Conservation (phyloP, 2,888 invertebrate genomes). For the Pyralis farinalis region DNA sequence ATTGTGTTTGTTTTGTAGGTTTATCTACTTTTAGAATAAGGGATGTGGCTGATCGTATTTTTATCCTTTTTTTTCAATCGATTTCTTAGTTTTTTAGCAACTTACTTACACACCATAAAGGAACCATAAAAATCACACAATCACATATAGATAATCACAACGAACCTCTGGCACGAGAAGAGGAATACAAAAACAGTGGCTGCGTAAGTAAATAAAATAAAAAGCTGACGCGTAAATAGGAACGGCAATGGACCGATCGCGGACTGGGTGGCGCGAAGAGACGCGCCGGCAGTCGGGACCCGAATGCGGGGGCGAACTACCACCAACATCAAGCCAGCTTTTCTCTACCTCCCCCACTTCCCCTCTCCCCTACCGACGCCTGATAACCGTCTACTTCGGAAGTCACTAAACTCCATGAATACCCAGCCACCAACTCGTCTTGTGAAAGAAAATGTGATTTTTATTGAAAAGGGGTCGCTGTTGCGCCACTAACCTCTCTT, state of each 20-base stretch:
- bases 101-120: constrained; percentile 16
- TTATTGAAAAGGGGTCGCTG: constrained; percentile 69
- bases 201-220: constrained; percentile 50
- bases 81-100: no score
- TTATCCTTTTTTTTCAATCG: no score
- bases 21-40: no score
- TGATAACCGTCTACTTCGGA: constrained; percentile 80
- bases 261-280: constrained; percentile 44
- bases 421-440: constrained; percentile 60
- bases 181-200: constrained; percentile 29
- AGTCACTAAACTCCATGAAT: constrained; percentile 78
- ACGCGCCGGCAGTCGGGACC: constrained; percentile 59
- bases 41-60: no score
- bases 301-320: constrained; percentile 67
- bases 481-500: constrained; percentile 49
- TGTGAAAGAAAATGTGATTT: constrained; percentile 72
- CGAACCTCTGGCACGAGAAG: constrained; percentile 56
- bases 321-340: constrained; percentile 69
- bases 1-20: no score
- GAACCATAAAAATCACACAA: constrained; percentile 60
- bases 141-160: constrained; percentile 62
- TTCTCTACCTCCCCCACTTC: constrained; percentile 40
- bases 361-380: constrained; percentile 43
- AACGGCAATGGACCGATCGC: constrained; percentile 39
- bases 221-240: constrained; percentile 47